A percentile compares a stretch with the other conserved stretches of the same genome.
These are phyloP conservation scores for Arrhopalites spinosus DNA, from an alignment of 2,888 invertebrate species.

Conservation along the genomic window DNA sequence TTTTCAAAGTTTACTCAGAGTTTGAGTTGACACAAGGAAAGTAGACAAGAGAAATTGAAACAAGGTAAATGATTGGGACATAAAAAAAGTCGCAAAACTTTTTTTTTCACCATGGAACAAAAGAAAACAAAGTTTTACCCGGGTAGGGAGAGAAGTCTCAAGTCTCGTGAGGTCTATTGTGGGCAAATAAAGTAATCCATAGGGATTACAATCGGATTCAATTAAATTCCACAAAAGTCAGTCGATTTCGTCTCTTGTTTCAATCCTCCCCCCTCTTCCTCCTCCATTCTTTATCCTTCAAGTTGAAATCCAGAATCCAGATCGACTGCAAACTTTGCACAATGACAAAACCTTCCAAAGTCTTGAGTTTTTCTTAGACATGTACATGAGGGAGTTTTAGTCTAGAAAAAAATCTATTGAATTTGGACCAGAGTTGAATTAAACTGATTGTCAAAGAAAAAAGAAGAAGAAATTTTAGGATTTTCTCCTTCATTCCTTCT, in stretches of 20 bases:
- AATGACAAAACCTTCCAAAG: too few species aligned
- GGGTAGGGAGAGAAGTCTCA: neutral
- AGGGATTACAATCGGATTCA: constrained; percentile 44
- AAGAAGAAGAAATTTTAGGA: neutral
- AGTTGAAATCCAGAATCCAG: neutral
- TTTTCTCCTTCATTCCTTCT: neutral
- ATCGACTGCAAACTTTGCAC: too few species aligned
- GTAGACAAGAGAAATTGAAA: constrained; percentile 44
- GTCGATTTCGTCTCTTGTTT: constrained; percentile 13
- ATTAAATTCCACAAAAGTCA: constrained; percentile 40
- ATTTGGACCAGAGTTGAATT: constrained; percentile 1
- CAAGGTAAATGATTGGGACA: constrained; percentile 47
- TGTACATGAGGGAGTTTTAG: too few species aligned
- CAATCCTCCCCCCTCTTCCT: neutral
- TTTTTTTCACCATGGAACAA: constrained; percentile 20
- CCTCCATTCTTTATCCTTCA: neutral
- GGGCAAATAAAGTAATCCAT: constrained; percentile 40
- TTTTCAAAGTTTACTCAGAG: neutral
- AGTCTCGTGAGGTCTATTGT: constrained; percentile 38
- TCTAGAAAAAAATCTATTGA: too few species aligned
- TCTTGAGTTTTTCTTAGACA: too few species aligned
- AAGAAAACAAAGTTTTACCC: constrained; percentile 15
- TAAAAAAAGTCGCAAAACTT: constrained; percentile 46
- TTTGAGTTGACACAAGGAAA: constrained; percentile 22
- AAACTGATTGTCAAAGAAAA: neutral